These are phyloP conservation scores for Drosophila sechellia DNA, from an alignment of 1,140 invertebrate species.

Conservation along the genomic window DNA sequence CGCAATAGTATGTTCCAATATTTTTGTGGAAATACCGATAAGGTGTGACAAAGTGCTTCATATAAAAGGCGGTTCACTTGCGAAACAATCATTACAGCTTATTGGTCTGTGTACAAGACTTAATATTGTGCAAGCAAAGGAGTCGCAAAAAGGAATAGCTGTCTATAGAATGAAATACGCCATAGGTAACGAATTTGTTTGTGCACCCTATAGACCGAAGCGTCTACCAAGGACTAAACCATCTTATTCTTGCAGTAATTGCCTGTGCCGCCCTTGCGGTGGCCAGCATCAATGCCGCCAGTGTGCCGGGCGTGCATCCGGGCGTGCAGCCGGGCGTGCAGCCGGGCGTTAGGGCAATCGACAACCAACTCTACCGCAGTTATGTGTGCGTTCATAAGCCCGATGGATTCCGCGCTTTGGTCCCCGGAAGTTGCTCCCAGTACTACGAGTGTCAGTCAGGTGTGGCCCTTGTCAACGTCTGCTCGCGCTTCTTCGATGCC, in stretches of 20 bases:
- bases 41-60: slow-evolving; percentile 20
- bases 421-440: slow-evolving; percentile 75
- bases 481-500: slow-evolving; percentile 65
- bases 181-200: slow-evolving; percentile 32
- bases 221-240: slow-evolving; percentile 29
- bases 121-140: slow-evolving; percentile 20
- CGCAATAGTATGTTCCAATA: neutral
- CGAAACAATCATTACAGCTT: slow-evolving; percentile 52
- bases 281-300: slow-evolving; percentile 43
- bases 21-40: slow-evolving; percentile 37
- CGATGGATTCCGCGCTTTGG: slow-evolving; percentile 67
- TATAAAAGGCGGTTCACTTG: slow-evolving; percentile 61
- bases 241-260: slow-evolving; percentile 39
- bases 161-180: slow-evolving; percentile 53
- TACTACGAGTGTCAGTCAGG: slow-evolving; percentile 73
- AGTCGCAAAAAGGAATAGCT: slow-evolving; percentile 50
- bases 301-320: slow-evolving; percentile 15
- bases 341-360: slow-evolving; percentile 17
- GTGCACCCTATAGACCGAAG: neutral
- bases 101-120: slow-evolving; percentile 39
- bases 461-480: slow-evolving; percentile 42
- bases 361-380: slow-evolving; percentile 65
- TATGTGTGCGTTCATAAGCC: slow-evolving; percentile 60
- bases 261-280: slow-evolving; percentile 56
- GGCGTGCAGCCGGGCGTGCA: neutral